Conservation (phyloP, 1,140 invertebrate genomes). For the Cherax quadricarinatus region DNA sequence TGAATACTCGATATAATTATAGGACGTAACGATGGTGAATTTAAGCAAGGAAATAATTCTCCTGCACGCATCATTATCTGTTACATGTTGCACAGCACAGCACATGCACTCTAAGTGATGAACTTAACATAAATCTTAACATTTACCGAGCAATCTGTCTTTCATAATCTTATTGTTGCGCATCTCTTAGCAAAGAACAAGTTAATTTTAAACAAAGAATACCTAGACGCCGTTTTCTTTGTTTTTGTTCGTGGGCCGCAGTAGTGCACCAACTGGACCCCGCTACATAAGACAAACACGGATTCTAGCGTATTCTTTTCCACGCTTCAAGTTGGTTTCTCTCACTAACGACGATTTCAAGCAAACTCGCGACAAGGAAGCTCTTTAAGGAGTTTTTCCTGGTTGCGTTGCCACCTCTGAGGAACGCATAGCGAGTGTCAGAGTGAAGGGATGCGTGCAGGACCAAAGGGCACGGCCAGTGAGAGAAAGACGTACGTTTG, state of each 20-base stretch:
- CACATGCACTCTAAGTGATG: too few species aligned
- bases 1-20: too few species aligned
- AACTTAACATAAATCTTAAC: not conserved
- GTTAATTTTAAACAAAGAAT: constrained; percentile 39
- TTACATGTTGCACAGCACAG: too few species aligned
- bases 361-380: not conserved
- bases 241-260: not conserved
- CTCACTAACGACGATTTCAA: too few species aligned
- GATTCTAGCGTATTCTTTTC: not conserved
- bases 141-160: not conserved
- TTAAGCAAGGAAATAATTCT: too few species aligned
- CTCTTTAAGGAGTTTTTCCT: not conserved
- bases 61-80: too few species aligned
- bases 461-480: constrained; percentile 27
- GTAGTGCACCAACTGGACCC: not conserved
- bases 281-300: constrained; percentile 1
- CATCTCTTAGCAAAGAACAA: constrained; percentile 5
- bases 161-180: not conserved
- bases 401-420: not conserved
- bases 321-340: too few species aligned
- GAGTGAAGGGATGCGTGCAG: not conserved
- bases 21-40: too few species aligned
- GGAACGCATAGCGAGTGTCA: not conserved
- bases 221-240: not conserved
- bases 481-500: not conserved